Base-by-base conservation (phyloP, 2,113 vertebrate species). In the Phodopus roborovskii region DNA sequence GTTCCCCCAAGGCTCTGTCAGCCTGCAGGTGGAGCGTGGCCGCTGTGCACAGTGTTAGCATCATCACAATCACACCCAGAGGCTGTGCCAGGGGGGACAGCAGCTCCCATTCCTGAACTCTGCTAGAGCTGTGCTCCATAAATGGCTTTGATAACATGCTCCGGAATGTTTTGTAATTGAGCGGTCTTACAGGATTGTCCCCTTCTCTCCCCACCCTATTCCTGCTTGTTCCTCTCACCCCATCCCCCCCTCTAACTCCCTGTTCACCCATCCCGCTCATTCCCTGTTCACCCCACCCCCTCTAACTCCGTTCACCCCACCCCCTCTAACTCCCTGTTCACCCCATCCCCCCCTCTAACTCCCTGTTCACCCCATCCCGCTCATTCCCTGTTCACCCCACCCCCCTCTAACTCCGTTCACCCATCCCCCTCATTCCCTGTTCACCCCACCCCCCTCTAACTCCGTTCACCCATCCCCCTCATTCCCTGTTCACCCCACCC, bases 31-130 rank as follows among this genome's bases (percentile, higher is more conserved):
- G 22, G 85, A 36, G 60, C n/a, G n/a, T n/a, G n/a, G n/a, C 28
- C 33, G 11, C 58, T 22, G 89, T 36, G 24, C 11, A 3, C 1
- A 33, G 36, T 7, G 33, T 39, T 45, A 45, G 3, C n/a, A 0
- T 11, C 50, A 7, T 13, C 3, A 16, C 48, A 11, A 33, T 73
- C 89, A 39, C n/a, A 50, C 9, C 1, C 26, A 50, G 7, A 19
- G n/a, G 11, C 4, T 33, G 0, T 42, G 62, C 6, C n/a, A 2
- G 39, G 45, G 33, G 26, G 6, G 2, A n/a, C 3, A 4, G 70
- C 45, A 30, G 2, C 12, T 28, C 24, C 26, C 10, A 0, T 58
- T 33, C 66, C 68, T 90, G 13, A 39, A 7, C 93, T 24, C 19
- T 8, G 36, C 24, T 7, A 6, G 30, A 64, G 42, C 33, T 0